Evolutionary conservation across 2,113 vertebrate species (phyloP), one percentile per base, ranked within the genome.

Genomic region (Chionodraco myersi): DNA sequence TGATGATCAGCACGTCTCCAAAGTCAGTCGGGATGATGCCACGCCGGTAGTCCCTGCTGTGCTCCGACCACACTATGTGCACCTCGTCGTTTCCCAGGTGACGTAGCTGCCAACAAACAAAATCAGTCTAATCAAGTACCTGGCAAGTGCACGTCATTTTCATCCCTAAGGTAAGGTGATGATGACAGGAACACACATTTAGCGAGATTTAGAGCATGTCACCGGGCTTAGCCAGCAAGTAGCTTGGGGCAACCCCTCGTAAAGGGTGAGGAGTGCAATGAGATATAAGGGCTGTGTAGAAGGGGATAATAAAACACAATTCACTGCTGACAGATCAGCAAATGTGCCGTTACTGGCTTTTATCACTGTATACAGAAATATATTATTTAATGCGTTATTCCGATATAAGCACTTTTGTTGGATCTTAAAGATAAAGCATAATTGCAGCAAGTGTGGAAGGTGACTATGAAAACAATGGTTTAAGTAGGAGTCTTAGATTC

Each of bases 41-140:
- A 70, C 96, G 94, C 75, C 97, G 94, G 92, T 99, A 99, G 93
- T 99, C 98, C 90, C 98, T 95, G 71, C 94, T 96, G 95, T 99
- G 98, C 85, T 99, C 98, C 11, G 98, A 99, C 98, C 98, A 99
- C 92, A 99, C 97, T 18, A 99, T 96, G 93, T 99, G 98, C 84
- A 99, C 97, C 94, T 99, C 98, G 0, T 99, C 98, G 84, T 99
- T 99, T 91, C 98, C 98, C 95, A 99, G 96, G 96, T 99, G 98
- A 93, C 98, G 97, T 87, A 99, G 96, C 98, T 99, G 95, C 65
- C 85, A 94, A 85, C 75, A 92, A 86, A 91, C 72, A 83, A 64
- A 86, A 91, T 88, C 72, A 79, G 63, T 67, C 44, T 86, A 85
- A 89, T 90, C 47, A 85, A 86, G 84, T 54, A 47, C 54, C 18